Evolutionary conservation across 1,140 invertebrate genomes (phyloP).

Genomic region (Brachionus asplanchnoidis): DNA sequence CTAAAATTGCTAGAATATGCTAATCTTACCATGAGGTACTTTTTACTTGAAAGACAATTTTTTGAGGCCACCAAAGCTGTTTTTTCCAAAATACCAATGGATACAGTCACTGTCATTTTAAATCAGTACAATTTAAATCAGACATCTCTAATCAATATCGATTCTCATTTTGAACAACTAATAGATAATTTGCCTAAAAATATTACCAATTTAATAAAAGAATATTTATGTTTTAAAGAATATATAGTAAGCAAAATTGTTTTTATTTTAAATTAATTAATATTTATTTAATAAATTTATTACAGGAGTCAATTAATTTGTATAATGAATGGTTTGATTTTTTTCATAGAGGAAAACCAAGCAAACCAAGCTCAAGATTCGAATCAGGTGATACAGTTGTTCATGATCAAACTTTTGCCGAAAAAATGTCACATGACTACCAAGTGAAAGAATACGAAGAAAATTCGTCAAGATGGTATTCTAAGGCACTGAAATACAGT

Average conservation of each 20-base stretch:
- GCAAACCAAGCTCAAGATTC: conserved; percentile 47
- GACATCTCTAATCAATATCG: neutral
- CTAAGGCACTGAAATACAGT: neutral
- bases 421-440: conserved; percentile 80
- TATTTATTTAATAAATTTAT: neutral
- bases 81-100: conserved; percentile 48
- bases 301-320: conserved; percentile 43
- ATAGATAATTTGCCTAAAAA: conserved; percentile 50
- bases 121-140: conserved; percentile 13
- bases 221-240: conserved; percentile 59
- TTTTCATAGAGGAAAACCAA: conserved; percentile 73
- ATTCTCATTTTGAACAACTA: conserved; percentile 14
- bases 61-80: conserved; percentile 46
- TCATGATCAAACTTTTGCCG: conserved; percentile 69
- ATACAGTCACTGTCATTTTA: neutral
- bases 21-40: conserved; percentile 79
- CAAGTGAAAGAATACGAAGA: conserved; percentile 69
- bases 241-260: conserved; percentile 50
- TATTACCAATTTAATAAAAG: conserved; percentile 57
- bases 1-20: conserved; percentile 75
- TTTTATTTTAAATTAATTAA: neutral
- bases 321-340: conserved; percentile 72
- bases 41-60: conserved; percentile 61
- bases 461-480: conserved; percentile 73
- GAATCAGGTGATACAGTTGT: neutral